Evolutionary conservation across 1,140 invertebrate species (phyloP), one percentile per base, ranked within the genome.

Genomic region (Dreissena polymorpha): DNA sequence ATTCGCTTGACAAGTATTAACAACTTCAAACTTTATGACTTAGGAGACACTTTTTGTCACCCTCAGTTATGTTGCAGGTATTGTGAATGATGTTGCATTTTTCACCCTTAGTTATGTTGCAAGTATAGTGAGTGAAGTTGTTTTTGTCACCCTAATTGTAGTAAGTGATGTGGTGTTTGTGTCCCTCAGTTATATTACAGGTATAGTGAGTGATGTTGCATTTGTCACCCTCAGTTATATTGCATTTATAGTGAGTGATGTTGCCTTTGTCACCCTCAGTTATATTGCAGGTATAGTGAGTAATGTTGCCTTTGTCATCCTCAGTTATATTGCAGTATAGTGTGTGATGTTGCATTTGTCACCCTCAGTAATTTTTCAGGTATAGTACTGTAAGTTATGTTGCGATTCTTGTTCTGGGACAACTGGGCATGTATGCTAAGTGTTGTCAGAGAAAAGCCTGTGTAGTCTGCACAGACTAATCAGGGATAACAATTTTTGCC

Each of bases 361-460:
- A 63, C 60, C 60, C 23, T n/a, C 60, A 23, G 18, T n/a, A 5
- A 39, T 39, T 2, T 39, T 80, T 0, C 51, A 83, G 80, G 80
- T 39, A 83, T 83, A 6, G n/a, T n/a, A n/a, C n/a, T n/a, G 49
- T 83, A 0, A 83, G 80, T 83, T 70, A 83, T 83, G 80, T 83
- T 50, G 80, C 80, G 51, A 74, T 83, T 75, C n/a, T n/a, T n/a
- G n/a, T n/a, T n/a, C n/a, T n/a, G n/a, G n/a, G 55, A 57, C 8
- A 67, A 21, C n/a, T 67, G n/a, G 64, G 64, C 64, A 68, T 29
- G n/a, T n/a, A n/a, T n/a, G n/a, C n/a, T n/a, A n/a, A n/a, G n/a
- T n/a, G n/a, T n/a, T n/a, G n/a, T n/a, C n/a, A n/a, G n/a, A n/a
- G n/a, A n/a, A n/a, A n/a, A n/a, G n/a, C n/a, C n/a, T n/a, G n/a